Evolutionary conservation across 2,888 invertebrate genomes (phyloP).

Genomic region (Copidosoma aretas): DNA sequence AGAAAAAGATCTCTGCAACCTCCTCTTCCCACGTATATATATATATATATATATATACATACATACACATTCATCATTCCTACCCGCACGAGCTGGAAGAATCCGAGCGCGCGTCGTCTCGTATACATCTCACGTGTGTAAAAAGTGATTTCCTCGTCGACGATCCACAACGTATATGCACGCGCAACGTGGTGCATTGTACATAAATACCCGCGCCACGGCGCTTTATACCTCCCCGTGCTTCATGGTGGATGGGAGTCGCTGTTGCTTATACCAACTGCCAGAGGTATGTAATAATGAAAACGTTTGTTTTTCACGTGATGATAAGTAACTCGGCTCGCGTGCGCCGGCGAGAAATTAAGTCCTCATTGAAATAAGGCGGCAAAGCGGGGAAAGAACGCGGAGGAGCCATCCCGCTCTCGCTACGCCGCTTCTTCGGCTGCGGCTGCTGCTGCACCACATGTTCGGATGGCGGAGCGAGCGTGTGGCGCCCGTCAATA

Average conservation of each 20-base stretch:
- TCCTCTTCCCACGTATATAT: too few relatives aligned
- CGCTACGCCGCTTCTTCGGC: background rate
- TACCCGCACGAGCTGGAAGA: too few relatives aligned
- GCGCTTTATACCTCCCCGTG: too few relatives aligned
- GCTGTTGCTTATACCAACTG: conserved; percentile 4
- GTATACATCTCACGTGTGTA: too few relatives aligned
- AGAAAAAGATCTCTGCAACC: too few relatives aligned
- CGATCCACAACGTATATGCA: too few relatives aligned
- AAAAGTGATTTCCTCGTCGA: too few relatives aligned
- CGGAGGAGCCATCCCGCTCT: background rate
- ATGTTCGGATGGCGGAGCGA: background rate
- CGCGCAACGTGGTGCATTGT: too few relatives aligned
- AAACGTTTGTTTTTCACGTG: conserved; percentile 38
- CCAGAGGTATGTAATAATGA: conserved; percentile 19
- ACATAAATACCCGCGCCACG: too few relatives aligned
- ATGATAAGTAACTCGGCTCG: conserved; percentile 28
- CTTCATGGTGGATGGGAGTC: background rate
- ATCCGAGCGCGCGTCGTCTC: too few relatives aligned
- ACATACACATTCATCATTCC: too few relatives aligned
- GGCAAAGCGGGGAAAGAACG: conserved; percentile 28
- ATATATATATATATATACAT: too few relatives aligned
- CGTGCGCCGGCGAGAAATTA: conserved; percentile 30
- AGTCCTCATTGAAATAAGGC: conserved; percentile 35
- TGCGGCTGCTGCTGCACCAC: background rate
- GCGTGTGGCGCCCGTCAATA: conserved; percentile 29